These are phyloP conservation scores for Drosophila meridiana DNA, from an alignment of 2,888 invertebrate species.

Conservation along the genomic window DNA sequence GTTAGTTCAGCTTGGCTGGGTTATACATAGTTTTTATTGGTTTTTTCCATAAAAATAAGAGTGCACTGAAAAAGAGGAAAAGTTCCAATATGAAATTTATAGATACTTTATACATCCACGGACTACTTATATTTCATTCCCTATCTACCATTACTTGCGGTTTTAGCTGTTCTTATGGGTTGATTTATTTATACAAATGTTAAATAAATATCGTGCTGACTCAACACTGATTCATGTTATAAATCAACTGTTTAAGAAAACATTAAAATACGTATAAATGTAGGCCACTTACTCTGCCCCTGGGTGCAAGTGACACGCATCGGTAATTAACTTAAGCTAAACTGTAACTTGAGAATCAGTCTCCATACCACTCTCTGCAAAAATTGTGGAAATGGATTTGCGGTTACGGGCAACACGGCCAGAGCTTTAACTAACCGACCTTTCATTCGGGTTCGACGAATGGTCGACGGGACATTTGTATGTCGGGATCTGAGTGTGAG, in stretches of 20 bases:
- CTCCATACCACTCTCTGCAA: slow-evolving; percentile 12
- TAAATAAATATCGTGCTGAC: no score
- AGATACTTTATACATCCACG: not conserved
- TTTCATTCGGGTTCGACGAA: slow-evolving; percentile 59
- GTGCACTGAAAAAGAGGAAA: not conserved
- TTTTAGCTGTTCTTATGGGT: not conserved
- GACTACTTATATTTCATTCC: not conserved
- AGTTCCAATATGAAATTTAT: not conserved
- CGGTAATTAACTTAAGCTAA: slow-evolving; percentile 56
- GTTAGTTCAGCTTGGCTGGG: slow-evolving; percentile 5
- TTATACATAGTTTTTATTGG: not conserved
- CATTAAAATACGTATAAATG: slow-evolving; percentile 8
- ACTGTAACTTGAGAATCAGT: slow-evolving; percentile 36
- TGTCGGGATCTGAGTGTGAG: not conserved
- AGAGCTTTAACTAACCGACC: slow-evolving; percentile 28
- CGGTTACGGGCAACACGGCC: slow-evolving; percentile 11
- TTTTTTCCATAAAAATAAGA: not conserved
- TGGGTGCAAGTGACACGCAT: slow-evolving; percentile 15
- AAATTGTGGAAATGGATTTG: slow-evolving; percentile 19
- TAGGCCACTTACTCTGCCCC: not conserved
- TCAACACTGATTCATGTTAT: no score
- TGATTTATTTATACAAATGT: not conserved
- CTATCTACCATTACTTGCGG: not conserved
- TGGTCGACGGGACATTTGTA: slow-evolving; percentile 27
- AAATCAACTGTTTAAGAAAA: slow-evolving; percentile 1